These are phyloP conservation scores for Pogonocichla stellata DNA, from an alignment of 2,113 vertebrate species.

Conservation along the genomic window DNA sequence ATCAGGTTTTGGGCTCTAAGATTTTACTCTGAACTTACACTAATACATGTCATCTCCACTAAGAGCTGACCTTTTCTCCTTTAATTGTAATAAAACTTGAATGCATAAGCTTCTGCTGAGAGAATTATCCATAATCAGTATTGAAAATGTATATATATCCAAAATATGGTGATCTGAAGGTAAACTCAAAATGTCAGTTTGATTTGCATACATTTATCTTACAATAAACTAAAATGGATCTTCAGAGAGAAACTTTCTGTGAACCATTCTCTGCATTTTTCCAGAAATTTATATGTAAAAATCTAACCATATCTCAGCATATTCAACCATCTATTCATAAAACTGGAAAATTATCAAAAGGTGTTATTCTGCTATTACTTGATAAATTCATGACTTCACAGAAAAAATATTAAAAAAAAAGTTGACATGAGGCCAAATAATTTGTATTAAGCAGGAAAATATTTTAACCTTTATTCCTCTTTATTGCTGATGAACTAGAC, in stretches of 20 bases:
- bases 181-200: background rate
- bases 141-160: background rate
- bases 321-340: background rate
- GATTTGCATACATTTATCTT: background rate
- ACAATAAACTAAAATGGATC: background rate
- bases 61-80: constrained; percentile 22
- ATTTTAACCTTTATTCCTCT: background rate
- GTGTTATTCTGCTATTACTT: background rate
- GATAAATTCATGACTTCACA: background rate
- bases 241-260: constrained; percentile 11
- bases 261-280: background rate
- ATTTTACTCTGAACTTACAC: background rate
- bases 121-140: background rate
- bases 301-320: background rate
- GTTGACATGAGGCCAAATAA: background rate
- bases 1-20: background rate
- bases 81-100: background rate
- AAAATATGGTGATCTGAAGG: background rate
- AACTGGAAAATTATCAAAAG: background rate
- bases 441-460: background rate
- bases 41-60: background rate
- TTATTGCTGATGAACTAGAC: background rate
- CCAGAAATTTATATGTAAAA: background rate
- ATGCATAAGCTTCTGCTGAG: background rate
- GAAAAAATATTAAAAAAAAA: background rate